These are phyloP conservation scores for Caerostris extrusa DNA, from an alignment of 1,140 invertebrate genomes.

Conservation along the genomic window DNA sequence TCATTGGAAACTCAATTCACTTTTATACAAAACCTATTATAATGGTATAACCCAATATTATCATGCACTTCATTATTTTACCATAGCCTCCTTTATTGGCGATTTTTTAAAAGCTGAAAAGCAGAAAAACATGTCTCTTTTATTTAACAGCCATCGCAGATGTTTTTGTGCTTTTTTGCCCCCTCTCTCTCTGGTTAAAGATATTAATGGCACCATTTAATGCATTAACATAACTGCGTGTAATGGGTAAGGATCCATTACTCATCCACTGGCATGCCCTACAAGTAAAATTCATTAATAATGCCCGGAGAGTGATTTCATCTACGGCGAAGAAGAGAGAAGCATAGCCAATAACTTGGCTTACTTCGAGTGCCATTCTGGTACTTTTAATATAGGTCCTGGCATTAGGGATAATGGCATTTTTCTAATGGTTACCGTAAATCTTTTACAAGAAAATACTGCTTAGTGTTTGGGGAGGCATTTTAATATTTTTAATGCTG, in stretches of 20 bases:
- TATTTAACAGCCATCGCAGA: background rate
- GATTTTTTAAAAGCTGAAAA: background rate
- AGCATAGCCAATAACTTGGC: background rate
- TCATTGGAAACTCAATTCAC: no score
- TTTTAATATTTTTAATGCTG: no score
- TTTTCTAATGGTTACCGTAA: background rate
- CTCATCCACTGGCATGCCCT: background rate
- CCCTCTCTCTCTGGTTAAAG: background rate
- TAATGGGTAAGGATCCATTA: background rate
- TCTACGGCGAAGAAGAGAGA: background rate
- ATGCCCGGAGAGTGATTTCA: background rate
- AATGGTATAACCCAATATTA: no score
- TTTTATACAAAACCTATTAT: no score
- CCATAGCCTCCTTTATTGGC: no score
- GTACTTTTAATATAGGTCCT: background rate
- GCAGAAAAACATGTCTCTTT: background rate
- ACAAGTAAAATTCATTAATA: constrained; percentile 20
- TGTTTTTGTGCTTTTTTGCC: background rate
- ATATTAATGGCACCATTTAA: constrained; percentile 14
- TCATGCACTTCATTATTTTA: no score
- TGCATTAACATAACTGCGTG: background rate
- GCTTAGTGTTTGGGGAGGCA: background rate
- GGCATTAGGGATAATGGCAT: background rate
- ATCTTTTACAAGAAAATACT: background rate
- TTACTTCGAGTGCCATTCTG: background rate